Percentiles rank a stretch among this genome's conserved stretches.
phyloP scores from a whole-genome alignment of 2,888 invertebrate genomes.

The Molorchus minor region DNA sequence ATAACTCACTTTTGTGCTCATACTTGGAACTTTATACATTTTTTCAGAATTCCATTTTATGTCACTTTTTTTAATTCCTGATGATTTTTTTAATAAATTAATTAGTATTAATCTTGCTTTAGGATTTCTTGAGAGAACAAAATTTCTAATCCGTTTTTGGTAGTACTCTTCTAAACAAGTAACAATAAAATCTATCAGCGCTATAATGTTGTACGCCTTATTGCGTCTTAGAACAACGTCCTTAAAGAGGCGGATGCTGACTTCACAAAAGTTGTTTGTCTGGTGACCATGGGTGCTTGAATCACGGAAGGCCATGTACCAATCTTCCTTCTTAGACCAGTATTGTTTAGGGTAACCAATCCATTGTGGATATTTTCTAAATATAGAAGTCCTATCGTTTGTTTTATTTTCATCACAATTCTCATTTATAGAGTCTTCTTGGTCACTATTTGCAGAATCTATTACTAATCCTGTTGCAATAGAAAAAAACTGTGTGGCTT shows the following conservation, averaged over 20 bases:
- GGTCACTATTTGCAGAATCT: not conserved
- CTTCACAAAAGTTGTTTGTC: slow-evolving; percentile 22
- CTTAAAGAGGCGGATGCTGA: slow-evolving; percentile 24
- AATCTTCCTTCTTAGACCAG: slow-evolving; percentile 18
- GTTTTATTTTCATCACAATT: not conserved
- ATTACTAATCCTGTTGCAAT: slow-evolving; percentile 3
- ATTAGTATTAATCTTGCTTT: not conserved
- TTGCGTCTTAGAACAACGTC: slow-evolving; percentile 21
- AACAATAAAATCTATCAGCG: slow-evolving; percentile 21
- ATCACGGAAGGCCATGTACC: slow-evolving; percentile 23
- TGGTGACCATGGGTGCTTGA: slow-evolving; percentile 21
- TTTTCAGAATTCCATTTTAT: slow-evolving; percentile 5
- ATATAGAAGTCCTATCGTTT: not conserved
- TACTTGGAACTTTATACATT: slow-evolving; percentile 13
- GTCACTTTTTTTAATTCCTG: slow-evolving; percentile 9
- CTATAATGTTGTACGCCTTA: slow-evolving; percentile 21
- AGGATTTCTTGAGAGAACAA: slow-evolving; percentile 6
- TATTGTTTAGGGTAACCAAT: slow-evolving; percentile 13
- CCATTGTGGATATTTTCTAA: slow-evolving; percentile 21
- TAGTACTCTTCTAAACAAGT: slow-evolving; percentile 27
- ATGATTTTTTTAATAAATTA: slow-evolving; percentile 2
- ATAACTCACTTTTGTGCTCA: not conserved
- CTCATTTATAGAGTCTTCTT: not conserved
- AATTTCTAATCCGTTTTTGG: slow-evolving; percentile 20
- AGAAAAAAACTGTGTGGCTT: slow-evolving; percentile 6